Percentiles rank a stretch among this genome's conserved stretches.
Evolutionary conservation across 2,797 vertebrate species (phyloP).

Genomic region (Pangasius larnaudii): DNA sequence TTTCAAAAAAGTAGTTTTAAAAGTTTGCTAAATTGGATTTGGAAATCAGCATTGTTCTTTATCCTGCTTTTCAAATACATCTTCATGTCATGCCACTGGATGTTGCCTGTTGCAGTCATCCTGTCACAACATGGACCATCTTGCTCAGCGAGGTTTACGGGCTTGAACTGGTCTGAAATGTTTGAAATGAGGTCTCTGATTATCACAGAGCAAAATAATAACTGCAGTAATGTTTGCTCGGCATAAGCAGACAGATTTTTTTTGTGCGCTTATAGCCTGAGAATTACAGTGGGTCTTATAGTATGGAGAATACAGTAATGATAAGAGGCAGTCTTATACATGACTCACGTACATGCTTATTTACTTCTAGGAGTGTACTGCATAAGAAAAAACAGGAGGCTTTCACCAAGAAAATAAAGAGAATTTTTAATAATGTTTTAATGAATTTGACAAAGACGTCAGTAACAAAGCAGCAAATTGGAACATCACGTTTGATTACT

Average conservation of each 20-base stretch:
- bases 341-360: background rate
- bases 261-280: background rate
- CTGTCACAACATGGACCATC: too few relatives aligned
- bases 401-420: constrained; percentile 10
- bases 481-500: background rate
- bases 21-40: too few relatives aligned
- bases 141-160: too few relatives aligned
- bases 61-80: background rate
- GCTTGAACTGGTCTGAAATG: too few relatives aligned
- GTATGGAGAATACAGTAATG: background rate
- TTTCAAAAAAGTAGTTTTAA: too few relatives aligned
- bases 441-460: constrained; percentile 1
- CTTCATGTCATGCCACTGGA: background rate
- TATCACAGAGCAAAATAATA: too few relatives aligned
- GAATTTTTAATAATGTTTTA: constrained; percentile 1
- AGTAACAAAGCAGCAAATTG: constrained; percentile 7
- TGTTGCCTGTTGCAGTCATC: background rate
- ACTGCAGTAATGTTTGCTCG: too few relatives aligned
- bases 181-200: too few relatives aligned
- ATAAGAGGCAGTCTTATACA: background rate
- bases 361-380: background rate
- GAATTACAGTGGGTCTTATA: background rate
- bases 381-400: background rate
- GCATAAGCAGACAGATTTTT: too few relatives aligned
- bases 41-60: too few relatives aligned